phyloP scores from a whole-genome alignment of 1,140 invertebrate species.

The Drosophila navojoa region DNA sequence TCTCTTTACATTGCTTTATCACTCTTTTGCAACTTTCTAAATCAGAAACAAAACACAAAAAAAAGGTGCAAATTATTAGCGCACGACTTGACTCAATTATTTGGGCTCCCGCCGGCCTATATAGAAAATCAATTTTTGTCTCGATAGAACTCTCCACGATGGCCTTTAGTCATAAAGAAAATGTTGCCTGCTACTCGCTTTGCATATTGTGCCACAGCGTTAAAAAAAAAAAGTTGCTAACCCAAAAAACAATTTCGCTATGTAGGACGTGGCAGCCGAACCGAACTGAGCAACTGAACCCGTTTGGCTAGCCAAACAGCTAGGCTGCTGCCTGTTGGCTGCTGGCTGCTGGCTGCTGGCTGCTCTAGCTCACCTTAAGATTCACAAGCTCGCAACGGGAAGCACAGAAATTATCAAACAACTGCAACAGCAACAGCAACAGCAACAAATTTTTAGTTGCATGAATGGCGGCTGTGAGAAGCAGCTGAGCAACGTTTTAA shows the following conservation, averaged over 20 bases:
- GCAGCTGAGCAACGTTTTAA: conserved; percentile 68
- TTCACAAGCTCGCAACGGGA: conserved; percentile 40
- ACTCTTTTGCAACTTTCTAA: conserved; percentile 65
- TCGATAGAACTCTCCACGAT: conserved; percentile 52
- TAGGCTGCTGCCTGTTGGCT: conserved; percentile 14
- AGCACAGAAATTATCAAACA: conserved; percentile 59
- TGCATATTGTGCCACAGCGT: conserved; percentile 44
- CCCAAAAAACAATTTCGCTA: conserved; percentile 64
- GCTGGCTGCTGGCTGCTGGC: neutral
- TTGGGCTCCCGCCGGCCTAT: conserved; percentile 34
- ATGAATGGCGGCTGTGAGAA: conserved; percentile 79
- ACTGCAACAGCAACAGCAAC: conserved; percentile 44
- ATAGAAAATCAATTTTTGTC: conserved; percentile 70
- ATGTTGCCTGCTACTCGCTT: conserved; percentile 37
- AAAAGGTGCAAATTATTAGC: conserved; percentile 77
- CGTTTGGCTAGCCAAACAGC: conserved; percentile 63
- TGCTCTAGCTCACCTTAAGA: conserved; percentile 49
- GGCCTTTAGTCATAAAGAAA: conserved; percentile 45
- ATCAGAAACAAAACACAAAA: conserved; percentile 29
- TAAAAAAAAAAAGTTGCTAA: conserved; percentile 38
- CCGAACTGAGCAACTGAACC: conserved; percentile 51
- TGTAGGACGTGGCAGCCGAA: conserved; percentile 58
- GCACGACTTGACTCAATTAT: conserved; percentile 66
- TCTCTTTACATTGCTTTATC: neutral
- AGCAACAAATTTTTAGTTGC: conserved; percentile 53